phyloP scores from a whole-genome alignment of 2,888 invertebrate genomes.

The Drosophila quinaria region DNA sequence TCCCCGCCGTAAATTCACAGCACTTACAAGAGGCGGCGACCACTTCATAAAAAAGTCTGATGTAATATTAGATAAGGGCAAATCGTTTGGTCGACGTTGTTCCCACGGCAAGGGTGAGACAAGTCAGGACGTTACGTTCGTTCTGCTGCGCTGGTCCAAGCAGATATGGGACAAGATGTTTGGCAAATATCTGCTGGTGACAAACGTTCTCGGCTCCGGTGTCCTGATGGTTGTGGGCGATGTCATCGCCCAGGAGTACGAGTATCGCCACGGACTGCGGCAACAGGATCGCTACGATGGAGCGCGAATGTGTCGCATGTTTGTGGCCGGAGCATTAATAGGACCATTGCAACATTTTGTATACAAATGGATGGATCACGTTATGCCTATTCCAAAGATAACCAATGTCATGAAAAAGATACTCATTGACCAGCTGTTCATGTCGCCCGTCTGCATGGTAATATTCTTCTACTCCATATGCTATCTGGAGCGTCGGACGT shows the following conservation, averaged over 20 bases:
- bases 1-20: conserved; percentile 14
- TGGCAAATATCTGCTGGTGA: conserved; percentile 91
- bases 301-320: conserved; percentile 89
- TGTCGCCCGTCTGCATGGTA: conserved; percentile 92
- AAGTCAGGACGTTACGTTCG: conserved; percentile 25
- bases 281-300: conserved; percentile 85
- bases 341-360: conserved; percentile 95
- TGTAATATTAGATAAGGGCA: conserved; percentile 9
- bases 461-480: conserved; percentile 93
- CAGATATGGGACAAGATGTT: conserved; percentile 86
- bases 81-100: neutral
- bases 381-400: conserved; percentile 71
- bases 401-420: conserved; percentile 70
- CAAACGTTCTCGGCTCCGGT: conserved; percentile 93
- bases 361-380: conserved; percentile 90
- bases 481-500: conserved; percentile 89
- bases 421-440: conserved; percentile 86
- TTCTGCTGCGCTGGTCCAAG: conserved; percentile 62
- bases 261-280: conserved; percentile 86
- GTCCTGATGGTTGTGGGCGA: conserved; percentile 93
- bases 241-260: conserved; percentile 91
- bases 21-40: neutral
- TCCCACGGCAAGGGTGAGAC: conserved; percentile 61
- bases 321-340: conserved; percentile 90
- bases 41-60: conserved; percentile 12